These are phyloP conservation scores for Euwallacea similis DNA, from an alignment of 1,140 invertebrate genomes.

Conservation along the genomic window DNA sequence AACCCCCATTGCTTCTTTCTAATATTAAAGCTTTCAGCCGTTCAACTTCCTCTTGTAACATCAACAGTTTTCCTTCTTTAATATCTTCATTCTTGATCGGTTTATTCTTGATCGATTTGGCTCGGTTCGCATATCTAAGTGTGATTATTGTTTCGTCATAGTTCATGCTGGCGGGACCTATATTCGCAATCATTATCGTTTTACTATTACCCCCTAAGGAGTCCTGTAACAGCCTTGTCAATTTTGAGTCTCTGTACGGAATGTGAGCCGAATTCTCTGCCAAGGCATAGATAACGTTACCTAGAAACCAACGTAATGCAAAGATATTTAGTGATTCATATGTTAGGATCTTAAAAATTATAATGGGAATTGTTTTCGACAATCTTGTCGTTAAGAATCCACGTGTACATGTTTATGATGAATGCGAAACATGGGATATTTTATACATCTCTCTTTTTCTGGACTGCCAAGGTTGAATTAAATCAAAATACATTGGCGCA, in stretches of 20 bases:
- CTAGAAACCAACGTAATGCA: slow-evolving; percentile 55
- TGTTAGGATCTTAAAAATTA: too few species aligned
- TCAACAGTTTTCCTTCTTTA: slow-evolving; percentile 51
- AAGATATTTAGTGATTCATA: too few species aligned
- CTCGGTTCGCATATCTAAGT: slow-evolving; percentile 88
- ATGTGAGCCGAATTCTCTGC: slow-evolving; percentile 87
- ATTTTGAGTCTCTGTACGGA: slow-evolving; percentile 92
- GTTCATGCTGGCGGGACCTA: slow-evolving; percentile 94
- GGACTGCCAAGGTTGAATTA: too few species aligned
- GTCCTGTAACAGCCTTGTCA: slow-evolving; percentile 90
- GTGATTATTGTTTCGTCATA: slow-evolving; percentile 95
- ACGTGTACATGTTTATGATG: too few species aligned
- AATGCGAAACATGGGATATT: too few species aligned
- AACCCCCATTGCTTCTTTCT: slow-evolving; percentile 47
- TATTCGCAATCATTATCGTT: slow-evolving; percentile 96
- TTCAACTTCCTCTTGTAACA: slow-evolving; percentile 51
- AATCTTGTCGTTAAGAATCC: too few species aligned
- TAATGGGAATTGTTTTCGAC: too few species aligned
- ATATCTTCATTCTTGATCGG: slow-evolving; percentile 96
- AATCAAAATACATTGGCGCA: too few species aligned
- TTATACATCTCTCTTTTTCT: too few species aligned
- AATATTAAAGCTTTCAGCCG: slow-evolving; percentile 49
- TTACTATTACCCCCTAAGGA: slow-evolving; percentile 94
- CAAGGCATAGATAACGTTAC: slow-evolving; percentile 93
- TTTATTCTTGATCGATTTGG: slow-evolving; percentile 94